Evolutionary conservation across 1,140 invertebrate species (phyloP), one percentile per base, ranked within the genome.

Genomic region (Elymnias hypermnestra): DNA sequence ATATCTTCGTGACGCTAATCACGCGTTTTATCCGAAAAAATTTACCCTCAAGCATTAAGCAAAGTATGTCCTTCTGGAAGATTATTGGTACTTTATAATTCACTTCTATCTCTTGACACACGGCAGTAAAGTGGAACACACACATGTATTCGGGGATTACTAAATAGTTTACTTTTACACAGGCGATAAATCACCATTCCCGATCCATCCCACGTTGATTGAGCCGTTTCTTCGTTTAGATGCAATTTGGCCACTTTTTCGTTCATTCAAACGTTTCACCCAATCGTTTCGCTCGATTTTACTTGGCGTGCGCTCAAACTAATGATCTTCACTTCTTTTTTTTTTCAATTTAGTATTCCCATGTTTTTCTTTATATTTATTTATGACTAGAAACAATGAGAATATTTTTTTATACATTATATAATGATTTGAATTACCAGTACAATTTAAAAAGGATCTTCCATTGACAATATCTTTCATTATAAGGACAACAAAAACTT

Each of bases 181-280:
- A 17, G 26, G n/a, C 41, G 29, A 48, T 53, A 53, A 53, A 48
- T 48, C 39, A 39, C 33, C 33, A 41, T 42, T 48, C 33, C 29
- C 35, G 36, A 52, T 38, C n/a, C 29, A 35, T 40, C 37, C 33
- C 40, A 53, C 19, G 40, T 51, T 44, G 41, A 51, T 44, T 44
- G 41, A 44, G 40, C 19, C 35, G 35, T 51, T 44, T 44, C 48
- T 44, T 51, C 41, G 35, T 51, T 44, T 44, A 39, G 36, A 44
- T 44, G 40, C 48, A 51, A 44, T 51, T 51, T 44, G 9, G 33
- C 18, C 19, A 35, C 26, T 44, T 51, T 51, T 51, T 51, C 40
- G 40, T 45, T 37, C 28, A 22, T 43, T 43, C 39, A 31, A n/a
- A 29, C 28, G 39, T 18, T 19, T 41, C 28, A 21, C 19, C 40